Conservation (phyloP, 2,797 vertebrate genomes). For the Gymnodraco acuticeps region DNA sequence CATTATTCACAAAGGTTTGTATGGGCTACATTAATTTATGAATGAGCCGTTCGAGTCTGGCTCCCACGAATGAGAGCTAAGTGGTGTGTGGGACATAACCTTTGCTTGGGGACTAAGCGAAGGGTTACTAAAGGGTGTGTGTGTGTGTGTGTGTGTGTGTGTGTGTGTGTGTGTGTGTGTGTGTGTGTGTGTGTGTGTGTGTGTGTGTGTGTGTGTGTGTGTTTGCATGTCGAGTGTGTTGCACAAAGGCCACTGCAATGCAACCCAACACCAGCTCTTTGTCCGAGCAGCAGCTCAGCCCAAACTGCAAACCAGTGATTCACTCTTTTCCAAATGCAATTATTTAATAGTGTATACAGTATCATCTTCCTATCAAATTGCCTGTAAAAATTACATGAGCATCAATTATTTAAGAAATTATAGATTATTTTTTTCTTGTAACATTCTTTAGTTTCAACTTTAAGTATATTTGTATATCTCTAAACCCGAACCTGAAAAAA, state of each 20-base stretch:
- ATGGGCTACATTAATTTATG: constrained; percentile 56
- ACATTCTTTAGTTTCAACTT: neutral
- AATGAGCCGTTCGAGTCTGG: constrained; percentile 65
- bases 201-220: constrained; percentile 33
- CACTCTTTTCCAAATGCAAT: constrained; percentile 39
- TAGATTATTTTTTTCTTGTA: neutral
- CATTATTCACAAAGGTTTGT: constrained; percentile 45
- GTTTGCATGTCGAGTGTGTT: constrained; percentile 60
- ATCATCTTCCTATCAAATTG: constrained; percentile 11
- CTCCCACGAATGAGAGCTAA: constrained; percentile 58
- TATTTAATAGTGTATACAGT: constrained; percentile 13
- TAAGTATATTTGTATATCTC: constrained; percentile 5
- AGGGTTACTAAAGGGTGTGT: constrained; percentile 59
- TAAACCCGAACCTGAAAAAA: no score
- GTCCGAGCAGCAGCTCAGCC: constrained; percentile 58
- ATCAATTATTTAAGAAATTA: constrained; percentile 5
- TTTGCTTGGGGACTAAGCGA: constrained; percentile 59
- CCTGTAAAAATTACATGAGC: neutral
- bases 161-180: constrained; percentile 34
- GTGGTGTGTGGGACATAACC: constrained; percentile 65
- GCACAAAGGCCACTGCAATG: constrained; percentile 75
- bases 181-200: constrained; percentile 32
- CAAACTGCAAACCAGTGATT: constrained; percentile 50
- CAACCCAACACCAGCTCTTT: constrained; percentile 82
- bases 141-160: constrained; percentile 29